Evolutionary conservation across 2,888 invertebrate species (phyloP), one percentile per base, ranked within the genome.

Genomic region (Frankliniella intonsa): DNA sequence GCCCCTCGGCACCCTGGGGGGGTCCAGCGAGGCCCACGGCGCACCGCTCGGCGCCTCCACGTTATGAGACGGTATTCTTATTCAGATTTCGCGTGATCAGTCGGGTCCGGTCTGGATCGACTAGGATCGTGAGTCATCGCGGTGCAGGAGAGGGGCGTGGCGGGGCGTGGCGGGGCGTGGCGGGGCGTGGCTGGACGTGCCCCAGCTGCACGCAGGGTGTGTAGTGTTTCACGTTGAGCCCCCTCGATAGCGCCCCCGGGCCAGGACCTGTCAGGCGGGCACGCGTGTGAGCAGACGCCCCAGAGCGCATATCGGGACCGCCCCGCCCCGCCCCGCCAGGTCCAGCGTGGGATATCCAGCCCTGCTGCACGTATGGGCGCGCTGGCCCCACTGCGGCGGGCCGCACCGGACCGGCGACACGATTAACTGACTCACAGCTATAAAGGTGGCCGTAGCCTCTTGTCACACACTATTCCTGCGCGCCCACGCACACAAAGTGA

Each of bases 41-140:
- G 38, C 38, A 38, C 55, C 55, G 55, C 69, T 25, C 22, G 69
- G 10, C 69, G 25, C 69, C 22, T 76, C 11, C 12, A 22, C 69
- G 25, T 25, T 25, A 55, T 19, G 19, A 55, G 19, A 55, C 14
- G 14, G 22, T 76, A 25, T 76, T 76, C 69, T 76, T 76, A 76
- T 76, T 76, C 69, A 76, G 25, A 76, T 76, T 76, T 76, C 69
- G 69, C 69, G 69, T 76, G 69, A 76, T 11, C 12, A 22, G 62
- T 38, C 38, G 38, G 38, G 38, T 38, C 38, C 38, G 5, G 38
- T 38, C 38, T 2, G 5, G 38, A 38, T 5, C 38, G 38, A 38
- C 38, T 38, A 38, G 38, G 38, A 38, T 38, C 38, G 38, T 38
- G 38, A 38, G 38, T 38, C 38, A 38, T 38, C 38, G 38, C 38